These are phyloP conservation scores for Pharmacophagus antenor DNA, from an alignment of 2,888 invertebrate species.

Conservation along the genomic window DNA sequence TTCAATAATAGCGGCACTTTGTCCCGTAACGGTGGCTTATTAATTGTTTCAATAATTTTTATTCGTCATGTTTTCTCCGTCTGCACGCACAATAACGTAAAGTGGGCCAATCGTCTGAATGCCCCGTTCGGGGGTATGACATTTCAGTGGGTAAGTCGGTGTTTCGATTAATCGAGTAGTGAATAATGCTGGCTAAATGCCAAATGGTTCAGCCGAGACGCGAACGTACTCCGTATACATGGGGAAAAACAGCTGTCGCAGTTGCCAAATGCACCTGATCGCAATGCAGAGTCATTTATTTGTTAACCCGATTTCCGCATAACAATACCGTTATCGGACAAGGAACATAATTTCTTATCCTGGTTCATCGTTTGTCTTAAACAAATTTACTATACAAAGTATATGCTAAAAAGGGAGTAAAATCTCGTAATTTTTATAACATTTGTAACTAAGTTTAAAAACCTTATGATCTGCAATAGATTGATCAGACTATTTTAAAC, in stretches of 20 bases:
- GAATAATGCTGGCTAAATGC: not conserved
- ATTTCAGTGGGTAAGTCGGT: not conserved
- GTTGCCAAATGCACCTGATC: not conserved
- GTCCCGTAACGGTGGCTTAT: conserved; percentile 32
- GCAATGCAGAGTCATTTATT: not conserved
- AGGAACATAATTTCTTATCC: too few species aligned
- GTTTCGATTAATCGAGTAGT: not conserved
- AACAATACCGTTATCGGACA: not conserved
- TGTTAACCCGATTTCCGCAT: not conserved
- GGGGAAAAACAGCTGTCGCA: not conserved
- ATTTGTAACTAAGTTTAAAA: too few species aligned
- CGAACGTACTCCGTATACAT: not conserved
- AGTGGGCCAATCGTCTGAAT: conserved; percentile 45
- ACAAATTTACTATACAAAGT: too few species aligned
- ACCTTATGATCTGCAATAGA: too few species aligned
- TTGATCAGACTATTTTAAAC: too few species aligned
- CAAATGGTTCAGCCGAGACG: not conserved
- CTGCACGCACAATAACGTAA: conserved; percentile 41
- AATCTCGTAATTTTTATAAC: too few species aligned
- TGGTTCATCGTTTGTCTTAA: too few species aligned
- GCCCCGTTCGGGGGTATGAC: conserved; percentile 33
- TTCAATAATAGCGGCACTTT: conserved; percentile 23
- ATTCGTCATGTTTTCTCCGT: conserved; percentile 39
- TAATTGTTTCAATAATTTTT: conserved; percentile 40
- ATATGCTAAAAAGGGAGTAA: too few species aligned